These are phyloP conservation scores for Toxotes jaculatrix DNA, from an alignment of 2,113 vertebrate genomes.

Conservation along the genomic window DNA sequence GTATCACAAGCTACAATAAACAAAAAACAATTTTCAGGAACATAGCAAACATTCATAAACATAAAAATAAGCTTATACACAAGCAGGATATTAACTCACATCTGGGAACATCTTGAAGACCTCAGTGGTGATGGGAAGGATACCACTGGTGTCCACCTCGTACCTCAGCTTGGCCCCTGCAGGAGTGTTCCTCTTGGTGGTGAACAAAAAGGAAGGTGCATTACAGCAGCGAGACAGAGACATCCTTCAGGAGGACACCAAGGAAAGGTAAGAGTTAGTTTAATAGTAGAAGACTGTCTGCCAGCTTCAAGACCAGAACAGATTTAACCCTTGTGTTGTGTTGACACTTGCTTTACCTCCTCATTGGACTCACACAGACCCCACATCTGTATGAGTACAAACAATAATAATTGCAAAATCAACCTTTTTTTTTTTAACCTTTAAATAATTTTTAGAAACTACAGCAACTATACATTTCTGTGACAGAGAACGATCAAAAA, in stretches of 20 bases:
- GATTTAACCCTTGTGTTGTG: background rate
- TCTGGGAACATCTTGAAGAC: slow-evolving; percentile 98
- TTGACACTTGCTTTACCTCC: slow-evolving; percentile 8
- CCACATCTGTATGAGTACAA: background rate
- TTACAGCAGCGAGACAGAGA: slow-evolving; percentile 95
- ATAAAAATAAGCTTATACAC: background rate
- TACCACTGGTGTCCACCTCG: slow-evolving; percentile 95
- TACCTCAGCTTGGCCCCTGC: slow-evolving; percentile 95
- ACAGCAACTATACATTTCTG: too few relatives aligned
- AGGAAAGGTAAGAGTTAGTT: slow-evolving; percentile 5
- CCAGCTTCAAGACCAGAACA: background rate
- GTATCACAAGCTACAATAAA: background rate
- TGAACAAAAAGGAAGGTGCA: slow-evolving; percentile 95
- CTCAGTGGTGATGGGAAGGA: slow-evolving; percentile 92
- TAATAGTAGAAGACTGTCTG: background rate
- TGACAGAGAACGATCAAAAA: too few relatives aligned
- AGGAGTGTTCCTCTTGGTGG: slow-evolving; percentile 97
- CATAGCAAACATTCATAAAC: background rate
- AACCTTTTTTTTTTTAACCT: background rate
- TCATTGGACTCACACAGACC: background rate
- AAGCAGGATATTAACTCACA: slow-evolving; percentile 78
- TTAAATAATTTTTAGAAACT: background rate
- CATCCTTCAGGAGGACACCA: slow-evolving; percentile 82
- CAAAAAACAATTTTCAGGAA: background rate
- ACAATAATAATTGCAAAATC: background rate